Conservation (phyloP, 2,888 invertebrate genomes). For the Eupithecia dodoneata region DNA sequence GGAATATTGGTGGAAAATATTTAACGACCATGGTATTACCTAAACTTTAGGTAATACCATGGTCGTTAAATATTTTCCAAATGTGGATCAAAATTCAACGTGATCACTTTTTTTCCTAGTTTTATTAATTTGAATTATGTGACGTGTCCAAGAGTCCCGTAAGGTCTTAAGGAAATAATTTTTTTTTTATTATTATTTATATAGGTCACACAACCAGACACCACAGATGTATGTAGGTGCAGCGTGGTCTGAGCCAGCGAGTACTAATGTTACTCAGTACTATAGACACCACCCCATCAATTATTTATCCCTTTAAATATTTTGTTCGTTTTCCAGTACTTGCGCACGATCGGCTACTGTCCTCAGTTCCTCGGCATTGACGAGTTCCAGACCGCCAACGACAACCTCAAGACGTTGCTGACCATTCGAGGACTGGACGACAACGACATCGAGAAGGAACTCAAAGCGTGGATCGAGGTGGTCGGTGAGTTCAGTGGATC, state of each 20-base stretch:
- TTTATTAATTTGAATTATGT: too few relatives aligned
- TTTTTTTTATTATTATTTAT: neutral
- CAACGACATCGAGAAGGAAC: constrained; percentile 70
- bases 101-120: too few relatives aligned
- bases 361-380: constrained; percentile 95
- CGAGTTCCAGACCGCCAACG: constrained; percentile 89
- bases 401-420: constrained; percentile 89
- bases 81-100: too few relatives aligned
- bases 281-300: neutral
- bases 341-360: constrained; percentile 92
- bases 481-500: constrained; percentile 69
- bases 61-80: too few relatives aligned
- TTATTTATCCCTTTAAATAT: neutral
- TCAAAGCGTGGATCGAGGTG: constrained; percentile 83
- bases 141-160: too few relatives aligned
- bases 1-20: too few relatives aligned
- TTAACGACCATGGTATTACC: too few relatives aligned
- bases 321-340: constrained; percentile 79
- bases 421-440: constrained; percentile 87
- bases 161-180: too few relatives aligned
- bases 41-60: too few relatives aligned
- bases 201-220: neutral
- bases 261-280: neutral
- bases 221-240: neutral
- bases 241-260: neutral